Evolutionary conservation across 2,797 vertebrate species (phyloP).

Genomic region (Cyclopterus lumpus): DNA sequence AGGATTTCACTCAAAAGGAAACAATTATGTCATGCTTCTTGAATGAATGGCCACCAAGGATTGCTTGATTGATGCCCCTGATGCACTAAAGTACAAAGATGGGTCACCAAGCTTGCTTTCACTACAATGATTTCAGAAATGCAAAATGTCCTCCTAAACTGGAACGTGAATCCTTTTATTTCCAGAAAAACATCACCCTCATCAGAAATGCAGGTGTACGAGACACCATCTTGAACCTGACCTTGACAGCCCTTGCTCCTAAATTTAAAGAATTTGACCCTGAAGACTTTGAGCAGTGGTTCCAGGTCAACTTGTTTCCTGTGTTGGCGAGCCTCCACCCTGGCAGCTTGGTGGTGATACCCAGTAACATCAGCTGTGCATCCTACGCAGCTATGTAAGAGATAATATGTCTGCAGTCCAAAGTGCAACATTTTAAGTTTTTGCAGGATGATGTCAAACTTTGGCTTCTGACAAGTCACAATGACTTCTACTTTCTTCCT

Average conservation of each 20-base stretch:
- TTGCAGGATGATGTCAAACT: not conserved
- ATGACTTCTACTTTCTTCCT: not conserved
- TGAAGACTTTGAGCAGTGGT: slow-evolving; percentile 53
- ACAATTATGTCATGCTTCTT: not conserved
- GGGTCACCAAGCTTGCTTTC: not conserved
- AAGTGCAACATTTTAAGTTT: not conserved
- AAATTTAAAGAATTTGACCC: slow-evolving; percentile 42
- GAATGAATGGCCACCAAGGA: not conserved
- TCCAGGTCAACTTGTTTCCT: slow-evolving; percentile 48
- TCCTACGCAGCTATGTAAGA: slow-evolving; percentile 62
- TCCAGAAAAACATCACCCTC: slow-evolving; percentile 33
- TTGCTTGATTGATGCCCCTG: not conserved
- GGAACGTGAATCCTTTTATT: not conserved
- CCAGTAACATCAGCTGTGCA: slow-evolving; percentile 57
- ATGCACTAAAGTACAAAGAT: not conserved
- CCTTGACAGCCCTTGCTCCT: slow-evolving; percentile 46
- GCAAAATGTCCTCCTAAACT: not conserved
- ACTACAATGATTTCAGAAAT: not conserved
- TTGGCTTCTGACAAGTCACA: not conserved
- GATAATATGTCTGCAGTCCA: not conserved
- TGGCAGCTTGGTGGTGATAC: slow-evolving; percentile 14
- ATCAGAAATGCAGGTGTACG: slow-evolving; percentile 27
- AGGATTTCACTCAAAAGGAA: not conserved
- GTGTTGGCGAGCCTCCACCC: slow-evolving; percentile 57
- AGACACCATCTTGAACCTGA: slow-evolving; percentile 64